Percentiles rank a stretch among this genome's conserved stretches.
Evolutionary conservation across 2,888 invertebrate genomes (phyloP).

Genomic region (Ornithoptera alexandrae): DNA sequence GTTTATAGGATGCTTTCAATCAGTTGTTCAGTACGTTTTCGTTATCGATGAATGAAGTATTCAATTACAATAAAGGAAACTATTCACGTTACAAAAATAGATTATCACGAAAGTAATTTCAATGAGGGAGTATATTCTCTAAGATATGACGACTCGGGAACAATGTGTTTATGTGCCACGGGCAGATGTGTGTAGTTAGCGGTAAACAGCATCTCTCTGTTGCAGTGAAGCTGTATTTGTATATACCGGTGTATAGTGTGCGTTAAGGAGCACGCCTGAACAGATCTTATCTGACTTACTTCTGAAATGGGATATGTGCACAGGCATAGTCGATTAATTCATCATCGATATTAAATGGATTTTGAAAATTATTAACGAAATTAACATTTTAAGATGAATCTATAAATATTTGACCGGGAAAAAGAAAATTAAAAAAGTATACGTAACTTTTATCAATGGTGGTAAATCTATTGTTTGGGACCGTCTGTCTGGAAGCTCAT

Average conservation of each 20-base stretch:
- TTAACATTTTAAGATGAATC: too few relatives aligned
- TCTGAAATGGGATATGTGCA: neutral
- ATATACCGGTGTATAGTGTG: neutral
- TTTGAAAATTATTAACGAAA: too few relatives aligned
- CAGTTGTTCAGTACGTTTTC: neutral
- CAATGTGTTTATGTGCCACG: conserved; percentile 12
- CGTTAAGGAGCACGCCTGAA: neutral
- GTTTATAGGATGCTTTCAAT: neutral
- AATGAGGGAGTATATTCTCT: conserved; percentile 14
- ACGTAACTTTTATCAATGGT: too few relatives aligned
- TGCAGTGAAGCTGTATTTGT: neutral
- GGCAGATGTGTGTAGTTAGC: neutral
- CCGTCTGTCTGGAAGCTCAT: too few relatives aligned
- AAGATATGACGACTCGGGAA: conserved; percentile 9
- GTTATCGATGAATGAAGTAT: conserved; percentile 1
- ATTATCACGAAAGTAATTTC: conserved; percentile 13
- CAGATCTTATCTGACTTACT: neutral
- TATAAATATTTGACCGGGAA: too few relatives aligned
- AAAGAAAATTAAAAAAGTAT: too few relatives aligned
- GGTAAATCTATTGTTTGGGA: too few relatives aligned
- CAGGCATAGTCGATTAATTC: too few relatives aligned
- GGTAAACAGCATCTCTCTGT: conserved; percentile 9
- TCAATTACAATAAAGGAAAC: neutral
- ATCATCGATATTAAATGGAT: too few relatives aligned
- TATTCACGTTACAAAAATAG: conserved; percentile 8